phyloP scores from a whole-genome alignment of 2,888 invertebrate species.

The Phengaris arion region DNA sequence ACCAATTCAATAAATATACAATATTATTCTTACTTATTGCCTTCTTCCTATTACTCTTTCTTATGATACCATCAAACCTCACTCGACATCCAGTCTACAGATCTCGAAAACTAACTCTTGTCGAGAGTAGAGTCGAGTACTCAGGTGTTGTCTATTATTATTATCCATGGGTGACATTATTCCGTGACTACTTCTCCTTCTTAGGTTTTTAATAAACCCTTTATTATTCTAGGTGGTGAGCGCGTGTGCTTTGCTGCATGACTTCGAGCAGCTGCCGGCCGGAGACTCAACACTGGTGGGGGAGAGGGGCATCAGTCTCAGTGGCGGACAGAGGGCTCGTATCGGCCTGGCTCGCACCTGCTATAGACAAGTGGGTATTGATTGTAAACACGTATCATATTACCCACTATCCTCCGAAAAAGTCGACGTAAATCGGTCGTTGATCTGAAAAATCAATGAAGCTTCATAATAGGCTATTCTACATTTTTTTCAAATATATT shows the following conservation, averaged over 20 bases:
- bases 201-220: background rate
- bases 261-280: slow-evolving; percentile 84
- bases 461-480: no score
- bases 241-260: slow-evolving; percentile 82
- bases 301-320: slow-evolving; percentile 86
- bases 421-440: background rate
- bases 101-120: no score
- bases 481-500: no score
- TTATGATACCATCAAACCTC: no score
- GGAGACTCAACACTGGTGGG: slow-evolving; percentile 88
- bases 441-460: background rate
- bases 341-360: slow-evolving; percentile 88
- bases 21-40: no score
- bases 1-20: background rate
- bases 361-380: slow-evolving; percentile 83
- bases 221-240: slow-evolving; percentile 65
- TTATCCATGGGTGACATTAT: background rate
- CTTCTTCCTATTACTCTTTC: no score
- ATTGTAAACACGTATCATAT: background rate
- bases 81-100: no score
- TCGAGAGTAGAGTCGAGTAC: no score
- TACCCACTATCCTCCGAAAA: background rate
- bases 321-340: slow-evolving; percentile 90
- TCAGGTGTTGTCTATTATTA: no score
- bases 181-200: background rate